phyloP scores from a whole-genome alignment of 2,888 invertebrate species.

The Meloe dianella region DNA sequence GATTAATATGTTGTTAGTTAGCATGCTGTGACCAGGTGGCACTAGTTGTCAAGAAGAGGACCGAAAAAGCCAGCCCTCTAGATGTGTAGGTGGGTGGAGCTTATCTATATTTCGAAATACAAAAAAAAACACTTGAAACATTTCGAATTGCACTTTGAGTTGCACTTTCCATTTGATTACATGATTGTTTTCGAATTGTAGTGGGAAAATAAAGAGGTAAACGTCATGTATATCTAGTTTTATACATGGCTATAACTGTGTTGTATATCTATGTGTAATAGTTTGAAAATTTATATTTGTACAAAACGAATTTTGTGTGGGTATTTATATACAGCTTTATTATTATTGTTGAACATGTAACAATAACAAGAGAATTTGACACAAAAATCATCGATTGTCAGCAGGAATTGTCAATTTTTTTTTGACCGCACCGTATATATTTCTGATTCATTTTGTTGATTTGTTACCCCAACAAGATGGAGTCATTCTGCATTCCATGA shows the following conservation, averaged over 20 bases:
- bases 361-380: background rate
- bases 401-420: background rate
- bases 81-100: constrained; percentile 51
- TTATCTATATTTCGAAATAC: constrained; percentile 46
- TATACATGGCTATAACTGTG: background rate
- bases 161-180: constrained; percentile 2
- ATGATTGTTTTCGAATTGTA: constrained; percentile 18
- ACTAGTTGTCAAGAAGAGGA: constrained; percentile 54
- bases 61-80: constrained; percentile 45
- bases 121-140: constrained; percentile 17
- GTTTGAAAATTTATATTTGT: background rate
- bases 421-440: background rate
- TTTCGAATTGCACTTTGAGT: background rate
- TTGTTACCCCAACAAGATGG: background rate
- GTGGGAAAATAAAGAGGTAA: constrained; percentile 22
- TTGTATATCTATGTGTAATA: background rate
- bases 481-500: constrained; percentile 40
- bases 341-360: background rate
- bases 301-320: background rate
- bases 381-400: background rate
- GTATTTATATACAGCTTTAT: background rate
- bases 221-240: constrained; percentile 20
- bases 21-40: constrained; percentile 48
- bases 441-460: no score
- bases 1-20: constrained; percentile 44